A percentile compares a stretch with the other conserved stretches of the same genome.
These are phyloP conservation scores for Apteryx mantelli DNA, from an alignment of 2,113 vertebrate genomes.

Conservation along the genomic window DNA sequence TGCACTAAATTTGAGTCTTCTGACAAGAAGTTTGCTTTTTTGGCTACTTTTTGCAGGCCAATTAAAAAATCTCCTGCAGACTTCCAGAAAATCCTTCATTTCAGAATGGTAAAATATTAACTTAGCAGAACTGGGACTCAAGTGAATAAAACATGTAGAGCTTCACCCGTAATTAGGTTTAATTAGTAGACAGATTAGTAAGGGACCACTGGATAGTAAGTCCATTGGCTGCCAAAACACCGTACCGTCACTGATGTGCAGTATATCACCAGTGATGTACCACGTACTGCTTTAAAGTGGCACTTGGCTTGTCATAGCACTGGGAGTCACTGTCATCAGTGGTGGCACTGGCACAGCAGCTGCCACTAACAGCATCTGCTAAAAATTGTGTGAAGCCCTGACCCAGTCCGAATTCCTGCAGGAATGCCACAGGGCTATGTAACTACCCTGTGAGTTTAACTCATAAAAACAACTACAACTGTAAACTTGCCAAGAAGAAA, in stretches of 20 bases:
- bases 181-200: background rate
- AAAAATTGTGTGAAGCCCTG: background rate
- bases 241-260: background rate
- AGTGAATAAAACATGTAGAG: background rate
- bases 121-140: background rate
- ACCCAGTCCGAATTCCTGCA: background rate
- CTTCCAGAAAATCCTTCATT: background rate
- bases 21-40: background rate
- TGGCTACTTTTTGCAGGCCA: background rate
- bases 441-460: background rate
- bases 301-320: background rate
- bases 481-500: background rate
- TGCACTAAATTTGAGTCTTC: background rate
- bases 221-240: background rate
- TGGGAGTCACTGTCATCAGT: too few species aligned
- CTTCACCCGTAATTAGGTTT: background rate
- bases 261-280: background rate
- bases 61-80: background rate
- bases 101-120: background rate
- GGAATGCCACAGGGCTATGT: background rate
- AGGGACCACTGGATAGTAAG: background rate
- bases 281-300: too few species aligned
- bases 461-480: background rate
- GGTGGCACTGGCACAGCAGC: background rate
- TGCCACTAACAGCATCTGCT: background rate